Evolutionary conservation across 2,797 vertebrate genomes (phyloP), one percentile per base, ranked within the genome.

Genomic region (Intellagama lesueurii): DNA sequence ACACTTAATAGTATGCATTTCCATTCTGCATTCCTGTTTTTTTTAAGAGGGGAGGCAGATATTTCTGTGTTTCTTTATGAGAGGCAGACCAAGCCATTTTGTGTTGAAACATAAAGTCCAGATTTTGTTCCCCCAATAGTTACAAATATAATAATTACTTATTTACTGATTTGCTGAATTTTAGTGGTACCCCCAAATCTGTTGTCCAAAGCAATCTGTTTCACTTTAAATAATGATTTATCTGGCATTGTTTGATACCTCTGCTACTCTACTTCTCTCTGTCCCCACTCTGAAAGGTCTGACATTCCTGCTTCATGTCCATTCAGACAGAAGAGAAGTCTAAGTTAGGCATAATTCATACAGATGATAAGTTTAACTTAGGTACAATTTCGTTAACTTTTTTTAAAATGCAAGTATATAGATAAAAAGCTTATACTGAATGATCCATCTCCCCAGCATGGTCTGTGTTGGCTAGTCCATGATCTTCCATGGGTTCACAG

Each of bases 1-100:
- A 80, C 79, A 66, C 78, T 80, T 87, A 87, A 91, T 80, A 94
- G 93, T 95, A 95, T 95, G 83, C 90, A 87, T 96, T 91, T 94
- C 92, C 82, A 9, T 90, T 94, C 89, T 88, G 77, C 87, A 91
- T 92, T 88, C 40, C 69, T 85, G 82, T 40, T 44, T 78, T 91
- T 92, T 73, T 76, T 56, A 56, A 87, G 84, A 88, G 83, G 88
- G 64, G 35, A 81, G 72, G 75, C 28, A 82, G 64, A 44, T 89
- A 92, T 47, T 85, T 64, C 35, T 17, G 3, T 90, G 80, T 81
- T 60, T 79, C 47, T 22, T 2, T 44, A 24, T 60, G 47, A 78
- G 49, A 89, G 66, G n/a, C 2, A 49, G 3, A 26, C 24, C 56
- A 44, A 17, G 28, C 87, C 93, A n/a, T 93, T 90, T 89, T 90